Base-by-base conservation (phyloP, 2,888 invertebrate species). In the Marronus borbonicus region DNA sequence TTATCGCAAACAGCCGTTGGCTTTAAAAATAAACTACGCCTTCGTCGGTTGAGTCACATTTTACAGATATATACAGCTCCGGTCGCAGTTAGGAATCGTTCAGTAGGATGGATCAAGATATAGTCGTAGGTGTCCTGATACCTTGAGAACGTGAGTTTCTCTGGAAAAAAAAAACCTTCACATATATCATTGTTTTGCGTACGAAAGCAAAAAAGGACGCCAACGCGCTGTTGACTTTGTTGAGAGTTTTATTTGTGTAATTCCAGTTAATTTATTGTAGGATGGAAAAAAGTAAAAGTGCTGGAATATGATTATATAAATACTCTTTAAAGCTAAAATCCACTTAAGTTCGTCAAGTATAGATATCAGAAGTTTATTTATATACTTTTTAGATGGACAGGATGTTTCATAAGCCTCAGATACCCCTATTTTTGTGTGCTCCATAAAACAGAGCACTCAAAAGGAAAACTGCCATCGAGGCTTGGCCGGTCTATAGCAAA, bases 11-110 rank as follows among this genome's bases (percentile, higher is more conserved):
- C 31, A 64, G 36, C 64, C 39, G 64, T n/a, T 64, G 64, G 36
- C 64, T n/a, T 64, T 64, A 69, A 52, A 69, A 69, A 69, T 69
- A 69, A 69, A 52, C 20, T 69, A 69, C 69, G 69, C 69, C 69
- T 69, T 17, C 69, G 52, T 69, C 5, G 14, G 31, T 52, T 69
- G 69, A 69, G 52, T 69, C 69, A 69, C 52, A 52, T 52, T 52
- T 69, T 55, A 31, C 49, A 69, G 24, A 49, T 68, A 69, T 7
- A 69, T 36, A 69, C 69, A 69, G 12, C 17, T 31, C 69, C 31
- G 69, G 49, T 49, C 66, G 20, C 69, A 52, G 69, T 52, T 69
- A 69, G 69, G 31, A 52, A 52, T 52, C 52, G 52, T 69, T 31
- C 69, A 69, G 69, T 69, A 69, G 69, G 69, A 69, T 31, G 69